A percentile compares a stretch with the other conserved stretches of the same genome.
Evolutionary conservation across 2,888 invertebrate species (phyloP).

Genomic region (Lithophane leautieri): DNA sequence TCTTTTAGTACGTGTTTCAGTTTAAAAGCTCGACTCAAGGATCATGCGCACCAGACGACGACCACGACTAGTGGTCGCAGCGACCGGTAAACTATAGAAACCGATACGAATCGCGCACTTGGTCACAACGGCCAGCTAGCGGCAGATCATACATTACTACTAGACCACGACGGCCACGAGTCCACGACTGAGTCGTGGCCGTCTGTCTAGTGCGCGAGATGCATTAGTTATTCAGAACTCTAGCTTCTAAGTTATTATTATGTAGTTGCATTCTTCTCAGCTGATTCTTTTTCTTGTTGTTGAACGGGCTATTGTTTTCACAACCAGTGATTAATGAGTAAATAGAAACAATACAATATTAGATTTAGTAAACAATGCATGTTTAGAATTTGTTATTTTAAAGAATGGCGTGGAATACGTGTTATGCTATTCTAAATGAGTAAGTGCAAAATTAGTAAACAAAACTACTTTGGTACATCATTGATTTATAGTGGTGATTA

Average conservation of each 20-base stretch:
- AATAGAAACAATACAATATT: slow-evolving; percentile 24
- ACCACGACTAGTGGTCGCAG: too few relatives aligned
- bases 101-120: too few relatives aligned
- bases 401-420: slow-evolving; percentile 15
- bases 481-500: background rate
- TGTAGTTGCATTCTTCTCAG: slow-evolving; percentile 5
- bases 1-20: background rate
- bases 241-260: background rate
- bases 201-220: too few relatives aligned
- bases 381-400: slow-evolving; percentile 23
- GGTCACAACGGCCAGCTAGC: too few relatives aligned
- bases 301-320: slow-evolving; percentile 26
- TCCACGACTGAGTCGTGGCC: too few relatives aligned
- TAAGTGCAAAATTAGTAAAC: background rate
- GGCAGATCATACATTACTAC: too few relatives aligned
- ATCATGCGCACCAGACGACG: too few relatives aligned
- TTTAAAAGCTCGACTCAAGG: too few relatives aligned
- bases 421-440: background rate
- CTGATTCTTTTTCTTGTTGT: slow-evolving; percentile 4
- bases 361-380: slow-evolving; percentile 30
- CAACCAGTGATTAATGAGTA: slow-evolving; percentile 1
- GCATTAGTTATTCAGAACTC: background rate
- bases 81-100: too few relatives aligned
- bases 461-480: background rate
- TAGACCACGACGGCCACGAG: too few relatives aligned